Base-by-base conservation (phyloP, 1,140 invertebrate genomes). In the Anastatus disparis region DNA sequence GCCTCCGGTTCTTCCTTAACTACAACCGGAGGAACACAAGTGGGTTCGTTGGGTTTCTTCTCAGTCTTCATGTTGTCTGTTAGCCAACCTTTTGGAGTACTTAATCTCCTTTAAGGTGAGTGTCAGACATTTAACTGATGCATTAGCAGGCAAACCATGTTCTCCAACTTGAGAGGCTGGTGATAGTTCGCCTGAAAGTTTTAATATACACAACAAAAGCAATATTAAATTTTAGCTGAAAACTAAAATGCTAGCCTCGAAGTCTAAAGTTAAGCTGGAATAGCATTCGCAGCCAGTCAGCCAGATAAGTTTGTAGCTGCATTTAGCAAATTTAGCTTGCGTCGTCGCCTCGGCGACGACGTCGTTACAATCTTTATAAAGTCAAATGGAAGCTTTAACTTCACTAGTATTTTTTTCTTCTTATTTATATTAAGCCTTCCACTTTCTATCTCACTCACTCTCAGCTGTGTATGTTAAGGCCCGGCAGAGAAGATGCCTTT, bases 21-120 rank as follows among this genome's bases (percentile, higher is more conserved):
- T 68, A 84, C 84, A 20, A 84, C 83, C 59, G 82, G 79, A 35
- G 75, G 78, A 46, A 81, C 76, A 73, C 81, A 84, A 73, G 77
- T 84, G 20, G 84, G 78, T 75, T 86, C 84, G 73, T 73, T 85
- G 31, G 80, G 56, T 58, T 86, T 85, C 76, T 86, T 86, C 76
- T 86, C 84, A 63, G 83, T 85, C 81, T 86, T 86, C 84, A 86
- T 86, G 58, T 78, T 81, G 42, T 24, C 42, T 61, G 66, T 35
- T n/a, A n/a, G 31, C 10, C 31, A 35, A 35, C 4, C 31, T 35
- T 4, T 10, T 35, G 31, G 4, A 6, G 10, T 35, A 4, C 31
- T 35, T 35, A n/a, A n/a, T n/a, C n/a, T n/a, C n/a, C n/a, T n/a
- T n/a, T n/a, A n/a, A n/a, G n/a, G 42, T 48, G 20, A 22, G 27